Evolutionary conservation across 2,797 vertebrate genomes (phyloP).

Genomic region (Gymnopithys bicolor): DNA sequence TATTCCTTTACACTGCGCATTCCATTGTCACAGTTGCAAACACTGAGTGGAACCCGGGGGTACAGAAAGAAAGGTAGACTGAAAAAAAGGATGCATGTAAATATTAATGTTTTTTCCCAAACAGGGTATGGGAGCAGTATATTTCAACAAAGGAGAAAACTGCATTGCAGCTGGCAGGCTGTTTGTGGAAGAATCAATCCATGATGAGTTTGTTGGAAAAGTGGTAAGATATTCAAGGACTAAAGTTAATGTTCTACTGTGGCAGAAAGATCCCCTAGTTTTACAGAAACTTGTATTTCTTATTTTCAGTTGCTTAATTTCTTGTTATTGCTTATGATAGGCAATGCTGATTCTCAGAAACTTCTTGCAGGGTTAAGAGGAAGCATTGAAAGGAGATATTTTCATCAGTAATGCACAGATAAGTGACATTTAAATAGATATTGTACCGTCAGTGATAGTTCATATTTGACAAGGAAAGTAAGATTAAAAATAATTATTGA

Average conservation of each 20-base stretch:
- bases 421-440: neutral
- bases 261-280: neutral
- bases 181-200: conserved; percentile 95
- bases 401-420: neutral
- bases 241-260: neutral
- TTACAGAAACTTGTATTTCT: neutral
- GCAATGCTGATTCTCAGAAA: neutral
- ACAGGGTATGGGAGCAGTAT: conserved; percentile 96
- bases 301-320: neutral
- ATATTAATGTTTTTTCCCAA: neutral
- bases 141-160: conserved; percentile 98
- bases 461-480: neutral
- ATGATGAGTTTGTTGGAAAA: conserved; percentile 90
- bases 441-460: neutral
- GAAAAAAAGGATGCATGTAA: neutral
- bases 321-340: neutral
- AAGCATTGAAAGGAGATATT: neutral
- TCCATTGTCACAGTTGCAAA: neutral
- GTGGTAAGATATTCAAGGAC: conserved; percentile 84
- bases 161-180: conserved; percentile 96
- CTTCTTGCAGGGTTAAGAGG: neutral
- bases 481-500: neutral
- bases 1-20: neutral
- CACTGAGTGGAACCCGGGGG: neutral
- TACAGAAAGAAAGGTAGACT: neutral